A percentile compares a stretch with the other conserved stretches of the same genome.
phyloP scores from a whole-genome alignment of 2,113 vertebrate species.

The Trogon melanurus region DNA sequence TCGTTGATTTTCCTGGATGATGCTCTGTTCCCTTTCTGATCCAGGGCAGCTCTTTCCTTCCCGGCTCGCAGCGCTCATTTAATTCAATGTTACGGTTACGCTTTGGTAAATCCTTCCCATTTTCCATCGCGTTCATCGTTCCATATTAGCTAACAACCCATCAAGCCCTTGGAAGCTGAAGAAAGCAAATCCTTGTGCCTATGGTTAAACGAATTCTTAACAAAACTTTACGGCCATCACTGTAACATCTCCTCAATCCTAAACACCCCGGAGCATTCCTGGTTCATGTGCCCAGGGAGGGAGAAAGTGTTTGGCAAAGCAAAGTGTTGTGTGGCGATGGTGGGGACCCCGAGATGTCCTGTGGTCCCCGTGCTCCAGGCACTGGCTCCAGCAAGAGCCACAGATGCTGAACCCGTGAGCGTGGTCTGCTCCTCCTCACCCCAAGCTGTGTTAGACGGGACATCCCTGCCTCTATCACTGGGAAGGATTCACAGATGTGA shows the following conservation, averaged over 20 bases:
- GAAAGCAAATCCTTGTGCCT: not conserved
- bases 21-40: not conserved
- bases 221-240: not conserved
- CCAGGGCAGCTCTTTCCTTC: not conserved
- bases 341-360: not conserved
- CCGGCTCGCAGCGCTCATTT: rapidly evolving
- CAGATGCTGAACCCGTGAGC: too few species aligned
- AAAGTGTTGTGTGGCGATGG: rapidly evolving
- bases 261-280: not conserved
- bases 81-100: rapidly evolving
- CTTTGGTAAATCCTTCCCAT: not conserved
- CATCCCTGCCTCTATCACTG: rapidly evolving
- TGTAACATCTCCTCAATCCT: rapidly evolving
- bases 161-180: not conserved
- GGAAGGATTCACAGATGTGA: not conserved
- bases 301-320: not conserved
- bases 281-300: rapidly evolving
- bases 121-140: rapidly evolving
- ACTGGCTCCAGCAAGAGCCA: not conserved
- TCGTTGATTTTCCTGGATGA: not conserved
- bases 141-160: not conserved
- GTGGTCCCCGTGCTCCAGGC: rapidly evolving
- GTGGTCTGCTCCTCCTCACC: not conserved
- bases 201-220: not conserved
- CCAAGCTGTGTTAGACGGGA: not conserved